Evolutionary conservation across 2,797 vertebrate species (phyloP).

Genomic region (Melopsittacus undulatus): DNA sequence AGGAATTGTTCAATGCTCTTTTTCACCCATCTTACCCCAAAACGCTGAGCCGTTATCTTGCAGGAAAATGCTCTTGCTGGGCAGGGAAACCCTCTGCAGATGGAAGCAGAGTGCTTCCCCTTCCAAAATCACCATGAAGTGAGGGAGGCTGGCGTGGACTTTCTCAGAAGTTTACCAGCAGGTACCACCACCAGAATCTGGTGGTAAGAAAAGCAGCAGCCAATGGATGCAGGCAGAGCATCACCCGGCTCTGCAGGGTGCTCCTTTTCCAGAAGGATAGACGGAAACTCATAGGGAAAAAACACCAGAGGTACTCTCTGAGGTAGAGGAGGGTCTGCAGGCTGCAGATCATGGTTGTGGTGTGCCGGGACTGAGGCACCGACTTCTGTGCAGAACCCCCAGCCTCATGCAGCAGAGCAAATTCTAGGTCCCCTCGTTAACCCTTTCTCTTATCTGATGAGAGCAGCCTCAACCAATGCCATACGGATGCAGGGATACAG

Average conservation of each 20-base stretch:
- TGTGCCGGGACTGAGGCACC: fast-evolving
- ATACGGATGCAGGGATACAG: fast-evolving
- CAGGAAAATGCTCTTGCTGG: not conserved
- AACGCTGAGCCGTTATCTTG: fast-evolving
- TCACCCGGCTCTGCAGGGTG: fast-evolving
- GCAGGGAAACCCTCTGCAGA: not conserved
- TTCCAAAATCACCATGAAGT: not conserved
- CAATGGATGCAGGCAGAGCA: not conserved
- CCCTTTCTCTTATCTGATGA: not conserved
- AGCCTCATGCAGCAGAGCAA: not conserved
- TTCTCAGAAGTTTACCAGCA: not conserved
- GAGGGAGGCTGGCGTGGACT: fast-evolving
- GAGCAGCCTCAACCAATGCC: fast-evolving
- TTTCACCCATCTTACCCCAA: not conserved
- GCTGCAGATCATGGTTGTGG: not conserved
- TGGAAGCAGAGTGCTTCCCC: fast-evolving
- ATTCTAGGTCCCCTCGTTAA: not conserved
- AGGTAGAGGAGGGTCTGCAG: not conserved
- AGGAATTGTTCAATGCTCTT: not conserved
- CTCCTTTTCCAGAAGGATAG: not conserved
- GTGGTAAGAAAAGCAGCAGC: not conserved
- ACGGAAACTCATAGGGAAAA: not conserved
- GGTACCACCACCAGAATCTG: not conserved
- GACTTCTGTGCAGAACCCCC: not conserved
- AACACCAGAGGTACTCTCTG: not conserved